Evolutionary conservation across 2,113 vertebrate genomes (phyloP).

Genomic region (Scophthalmus maximus): DNA sequence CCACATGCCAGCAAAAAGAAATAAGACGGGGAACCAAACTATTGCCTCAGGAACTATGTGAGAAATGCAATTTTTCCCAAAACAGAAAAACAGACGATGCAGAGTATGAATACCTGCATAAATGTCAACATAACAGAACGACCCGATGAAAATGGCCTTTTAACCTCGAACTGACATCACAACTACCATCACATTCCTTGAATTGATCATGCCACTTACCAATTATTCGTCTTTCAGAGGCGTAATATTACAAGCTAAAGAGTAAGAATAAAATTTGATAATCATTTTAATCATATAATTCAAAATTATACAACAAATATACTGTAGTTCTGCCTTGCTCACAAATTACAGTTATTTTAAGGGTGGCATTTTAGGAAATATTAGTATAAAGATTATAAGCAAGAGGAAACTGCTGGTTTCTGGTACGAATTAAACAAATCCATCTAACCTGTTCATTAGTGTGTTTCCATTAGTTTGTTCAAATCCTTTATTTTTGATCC

Average conservation of each 20-base stretch:
- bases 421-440: neutral
- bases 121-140: constrained; percentile 51
- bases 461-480: constrained; percentile 32
- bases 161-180: neutral
- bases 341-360: too few relatives aligned
- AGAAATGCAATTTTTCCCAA: constrained; percentile 34
- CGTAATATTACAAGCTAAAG: too few relatives aligned
- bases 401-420: too few relatives aligned
- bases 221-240: neutral
- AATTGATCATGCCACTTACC: neutral
- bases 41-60: constrained; percentile 23
- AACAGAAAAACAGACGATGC: constrained; percentile 28
- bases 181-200: neutral
- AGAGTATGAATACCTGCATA: constrained; percentile 38
- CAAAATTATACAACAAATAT: too few relatives aligned
- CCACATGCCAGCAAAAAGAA: constrained; percentile 38
- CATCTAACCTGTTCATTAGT: neutral
- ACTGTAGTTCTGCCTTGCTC: too few relatives aligned
- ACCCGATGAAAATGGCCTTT: constrained; percentile 21
- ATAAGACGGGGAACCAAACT: constrained; percentile 30
- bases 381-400: too few relatives aligned
- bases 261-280: neutral
- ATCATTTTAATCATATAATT: neutral
- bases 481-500: neutral
- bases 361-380: too few relatives aligned